Evolutionary conservation across 2,797 vertebrate genomes (phyloP).

Genomic region (Epinephelus awoara): DNA sequence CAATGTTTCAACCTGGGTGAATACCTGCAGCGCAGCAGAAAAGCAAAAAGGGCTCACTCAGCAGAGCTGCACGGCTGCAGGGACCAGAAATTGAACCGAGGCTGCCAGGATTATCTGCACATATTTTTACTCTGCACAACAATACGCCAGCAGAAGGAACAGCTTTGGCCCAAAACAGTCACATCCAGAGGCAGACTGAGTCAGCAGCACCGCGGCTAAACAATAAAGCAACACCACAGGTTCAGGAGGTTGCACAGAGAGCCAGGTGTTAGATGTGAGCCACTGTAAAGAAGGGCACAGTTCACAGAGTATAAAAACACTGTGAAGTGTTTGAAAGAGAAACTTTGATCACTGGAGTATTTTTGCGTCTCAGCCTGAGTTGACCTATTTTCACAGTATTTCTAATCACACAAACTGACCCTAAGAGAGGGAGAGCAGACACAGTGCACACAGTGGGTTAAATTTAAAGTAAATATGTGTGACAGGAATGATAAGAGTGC

Average conservation of each 20-base stretch:
- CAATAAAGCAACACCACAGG: slow-evolving; percentile 29
- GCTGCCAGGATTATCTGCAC: slow-evolving; percentile 69
- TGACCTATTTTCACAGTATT: neutral
- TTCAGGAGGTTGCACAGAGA: slow-evolving; percentile 29
- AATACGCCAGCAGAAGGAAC: slow-evolving; percentile 55
- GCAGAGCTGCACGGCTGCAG: slow-evolving; percentile 71
- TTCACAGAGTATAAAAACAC: neutral
- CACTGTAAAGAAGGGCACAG: neutral
- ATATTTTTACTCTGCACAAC: slow-evolving; percentile 73
- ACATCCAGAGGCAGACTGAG: slow-evolving; percentile 51
- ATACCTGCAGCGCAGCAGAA: slow-evolving; percentile 74
- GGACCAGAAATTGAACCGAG: slow-evolving; percentile 56
- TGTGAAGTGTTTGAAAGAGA: neutral
- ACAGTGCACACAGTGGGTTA: neutral
- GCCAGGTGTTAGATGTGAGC: slow-evolving; percentile 11
- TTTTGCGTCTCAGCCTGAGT: neutral
- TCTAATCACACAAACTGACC: neutral
- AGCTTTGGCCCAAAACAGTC: slow-evolving; percentile 66
- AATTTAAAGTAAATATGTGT: slow-evolving; percentile 6
- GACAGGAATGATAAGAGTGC: slow-evolving; percentile 14
- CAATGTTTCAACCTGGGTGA: slow-evolving; percentile 67
- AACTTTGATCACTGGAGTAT: neutral
- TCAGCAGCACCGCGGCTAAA: slow-evolving; percentile 59
- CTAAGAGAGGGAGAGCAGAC: slow-evolving; percentile 1
- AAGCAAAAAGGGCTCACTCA: slow-evolving; percentile 70